Base-by-base conservation (phyloP, 2,797 vertebrate species). In the Cossypha niveicapilla region DNA sequence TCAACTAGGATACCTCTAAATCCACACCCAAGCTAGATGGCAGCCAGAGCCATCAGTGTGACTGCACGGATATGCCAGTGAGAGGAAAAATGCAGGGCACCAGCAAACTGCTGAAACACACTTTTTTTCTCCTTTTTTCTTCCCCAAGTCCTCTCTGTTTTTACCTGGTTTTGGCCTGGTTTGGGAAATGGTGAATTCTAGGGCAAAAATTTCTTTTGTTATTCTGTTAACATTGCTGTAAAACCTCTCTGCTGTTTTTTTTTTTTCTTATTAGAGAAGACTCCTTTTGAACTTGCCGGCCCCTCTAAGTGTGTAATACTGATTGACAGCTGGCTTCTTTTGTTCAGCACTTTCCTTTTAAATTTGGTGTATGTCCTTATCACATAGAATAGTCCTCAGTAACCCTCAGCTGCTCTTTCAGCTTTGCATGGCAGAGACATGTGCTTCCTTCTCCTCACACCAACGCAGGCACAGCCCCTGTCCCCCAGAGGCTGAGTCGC, bases 281-380 rank as follows among this genome's bases (percentile, higher is more conserved):
- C 57, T 94, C 60, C 93, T 90, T 96, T 97, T 97, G 97, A 97
- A 84, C 77, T 89, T 42, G 51, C 94, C 23, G 44, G 88, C 68
- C 48, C 87, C 87, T 96, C 88, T 91, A 94, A 93, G 88, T 54
- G 8, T 94, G 51, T 93, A 96, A 97, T 96, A 86, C 91, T 97
- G 96, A 97, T 62, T 97, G 97, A 92, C 96, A 97, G 93, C 79
- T 96, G 80, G 81, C 76, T 96, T 91, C 95, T n/a, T 57, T 86
- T 91, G 96, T 97, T 85, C 81, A 92, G 82, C 41, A 51, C 90
- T 96, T 97, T 94, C 87, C 83, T 97, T 95, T 92, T 54, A 79
- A 73, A 93, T 90, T 78, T 93, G 70, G 60, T 83, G 19, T 63
- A 80, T 24, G 50, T 95, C 90, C 91, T 82, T 95, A 94, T 92